phyloP scores from a whole-genome alignment of 2,888 invertebrate genomes.

The Amphipyra berbera region DNA sequence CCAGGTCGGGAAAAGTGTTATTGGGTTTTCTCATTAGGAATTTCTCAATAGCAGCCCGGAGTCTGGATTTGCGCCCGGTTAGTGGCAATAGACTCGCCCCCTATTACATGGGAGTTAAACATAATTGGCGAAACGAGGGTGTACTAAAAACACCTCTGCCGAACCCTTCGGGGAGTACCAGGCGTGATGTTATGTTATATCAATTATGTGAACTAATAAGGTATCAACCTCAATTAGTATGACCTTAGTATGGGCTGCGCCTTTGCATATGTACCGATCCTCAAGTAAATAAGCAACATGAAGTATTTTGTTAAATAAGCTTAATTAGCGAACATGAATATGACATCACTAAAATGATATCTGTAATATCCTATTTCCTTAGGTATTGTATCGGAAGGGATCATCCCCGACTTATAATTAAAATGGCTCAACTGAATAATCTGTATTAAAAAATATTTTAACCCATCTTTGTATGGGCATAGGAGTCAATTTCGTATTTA shows the following conservation, averaged over 20 bases:
- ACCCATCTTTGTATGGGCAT: background rate
- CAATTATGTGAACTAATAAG: conserved; percentile 12
- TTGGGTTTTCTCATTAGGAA: too few relatives aligned
- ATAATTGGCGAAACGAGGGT: too few relatives aligned
- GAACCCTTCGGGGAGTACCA: too few relatives aligned
- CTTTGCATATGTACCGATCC: background rate
- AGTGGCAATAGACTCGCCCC: too few relatives aligned
- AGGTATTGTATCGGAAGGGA: conserved; percentile 61
- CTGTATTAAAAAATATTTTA: conserved; percentile 2
- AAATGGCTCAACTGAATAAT: conserved; percentile 12
- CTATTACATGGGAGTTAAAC: too few relatives aligned
- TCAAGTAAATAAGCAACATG: background rate
- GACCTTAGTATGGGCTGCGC: background rate
- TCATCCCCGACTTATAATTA: conserved; percentile 41
- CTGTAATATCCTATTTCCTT: conserved; percentile 53
- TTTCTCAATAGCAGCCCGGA: too few relatives aligned
- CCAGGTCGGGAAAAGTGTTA: too few relatives aligned
- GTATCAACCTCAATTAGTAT: background rate
- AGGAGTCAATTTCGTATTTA: conserved; percentile 4
- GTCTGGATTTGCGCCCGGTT: too few relatives aligned
- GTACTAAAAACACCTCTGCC: too few relatives aligned
- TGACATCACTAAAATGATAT: conserved; percentile 45
- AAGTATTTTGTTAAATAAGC: conserved; percentile 28
- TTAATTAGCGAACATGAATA: conserved; percentile 30
- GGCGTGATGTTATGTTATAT: too few relatives aligned